Percentiles rank a stretch among this genome's conserved stretches.
phyloP scores from a whole-genome alignment of 1,140 invertebrate species.

The Teleogryllus occipitalis region DNA sequence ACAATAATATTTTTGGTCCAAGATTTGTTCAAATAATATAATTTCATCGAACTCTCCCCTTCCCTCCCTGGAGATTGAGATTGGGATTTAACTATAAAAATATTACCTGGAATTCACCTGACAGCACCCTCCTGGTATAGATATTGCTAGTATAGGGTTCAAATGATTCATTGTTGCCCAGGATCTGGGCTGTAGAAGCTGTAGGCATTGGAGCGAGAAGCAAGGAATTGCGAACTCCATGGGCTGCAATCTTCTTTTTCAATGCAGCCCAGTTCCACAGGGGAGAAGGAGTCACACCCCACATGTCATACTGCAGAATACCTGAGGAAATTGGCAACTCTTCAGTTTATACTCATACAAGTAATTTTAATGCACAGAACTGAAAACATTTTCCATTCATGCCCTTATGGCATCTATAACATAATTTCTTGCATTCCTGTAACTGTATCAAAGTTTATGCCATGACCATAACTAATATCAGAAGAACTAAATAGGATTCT shows the following conservation, averaged over 20 bases:
- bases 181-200: conserved; percentile 96
- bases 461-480: too few relatives aligned
- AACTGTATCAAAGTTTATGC: too few relatives aligned
- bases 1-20: too few relatives aligned
- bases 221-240: conserved; percentile 91
- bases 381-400: too few relatives aligned
- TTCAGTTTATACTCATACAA: not conserved
- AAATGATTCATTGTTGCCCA: conserved; percentile 98
- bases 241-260: conserved; percentile 77
- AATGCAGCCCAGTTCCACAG: conserved; percentile 85
- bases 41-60: too few relatives aligned
- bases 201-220: conserved; percentile 98
- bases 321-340: not conserved
- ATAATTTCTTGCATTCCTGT: too few relatives aligned
- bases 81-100: too few relatives aligned
- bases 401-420: too few relatives aligned
- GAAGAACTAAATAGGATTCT: too few relatives aligned
- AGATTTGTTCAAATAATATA: too few relatives aligned
- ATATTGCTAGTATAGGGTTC: conserved; percentile 98
- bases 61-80: too few relatives aligned
- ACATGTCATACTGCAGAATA: conserved; percentile 98
- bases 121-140: conserved; percentile 87
- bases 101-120: conserved; percentile 69
- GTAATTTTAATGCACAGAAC: too few relatives aligned
- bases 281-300: conserved; percentile 79